Evolutionary conservation across 2,888 invertebrate genomes (phyloP), one percentile per base, ranked within the genome.

Genomic region (Conus canariensis): DNA sequence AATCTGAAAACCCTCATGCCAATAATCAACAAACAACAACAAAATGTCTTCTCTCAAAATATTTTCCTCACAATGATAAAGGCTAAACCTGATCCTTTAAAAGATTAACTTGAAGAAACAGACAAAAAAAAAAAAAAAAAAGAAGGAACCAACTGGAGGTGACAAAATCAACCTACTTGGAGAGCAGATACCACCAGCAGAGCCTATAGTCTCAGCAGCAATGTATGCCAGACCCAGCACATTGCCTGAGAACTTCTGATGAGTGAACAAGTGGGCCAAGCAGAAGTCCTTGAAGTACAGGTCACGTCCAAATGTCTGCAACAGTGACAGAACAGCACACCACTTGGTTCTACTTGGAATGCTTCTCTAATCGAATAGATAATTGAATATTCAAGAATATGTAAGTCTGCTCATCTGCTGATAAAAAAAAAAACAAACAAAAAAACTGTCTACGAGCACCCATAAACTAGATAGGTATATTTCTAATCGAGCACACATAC

Each of bases 211-310:
- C 67, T 99, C 98, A 87, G 99, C 98, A 88, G 99, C 99, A 91
- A 99, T 99, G 96, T 99, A 99, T 83, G 99, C 99, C 93, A 99
- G 97, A 70, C 99, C 99, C 92, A 99, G 97, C 94, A 99, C 99
- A 91, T 99, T 99, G 93, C 98, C 98, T 97, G 98, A 98, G 96
- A 99, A 99, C 97, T 98, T 98, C 90, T 99, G 97, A 96, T 99
- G 98, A 91, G 99, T 99, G 97, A 99, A 99, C 94, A 99, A 97
- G 97, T 99, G 99, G 88, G 99, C 99, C 95, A 99, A 97, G 96
- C 99, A 99, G 97, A 98, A 99, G 96, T 92, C 87, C 98, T 98
- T 96, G 87, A 93, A 91, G 9, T 91, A 45, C 16, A 74, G 88
- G 90, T 95, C 93, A 58, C 86, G 67, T 87, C 94, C 94, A 91